A percentile compares a stretch with the other conserved stretches of the same genome.
Evolutionary conservation across 2,113 vertebrate genomes (phyloP).

Genomic region (Leucopternis melanops): DNA sequence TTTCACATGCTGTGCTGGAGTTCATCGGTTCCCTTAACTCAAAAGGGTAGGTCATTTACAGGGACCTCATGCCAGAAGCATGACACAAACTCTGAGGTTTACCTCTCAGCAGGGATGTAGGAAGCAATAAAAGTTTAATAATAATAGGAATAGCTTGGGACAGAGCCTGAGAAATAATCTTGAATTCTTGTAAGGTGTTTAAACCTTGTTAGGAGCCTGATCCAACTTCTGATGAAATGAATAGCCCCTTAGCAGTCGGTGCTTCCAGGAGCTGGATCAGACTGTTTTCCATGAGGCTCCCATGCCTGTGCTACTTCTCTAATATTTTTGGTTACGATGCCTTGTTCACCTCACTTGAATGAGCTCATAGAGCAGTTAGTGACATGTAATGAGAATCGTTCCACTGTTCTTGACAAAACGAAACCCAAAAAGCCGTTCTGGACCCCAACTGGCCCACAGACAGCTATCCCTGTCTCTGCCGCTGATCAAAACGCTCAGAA

Average conservation of each 20-base stretch:
- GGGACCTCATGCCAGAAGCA: constrained; percentile 1
- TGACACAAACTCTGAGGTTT: not conserved
- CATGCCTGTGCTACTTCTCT: not conserved
- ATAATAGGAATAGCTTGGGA: not conserved
- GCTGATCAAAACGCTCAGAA: not conserved
- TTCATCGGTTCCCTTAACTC: not conserved
- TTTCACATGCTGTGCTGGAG: constrained; percentile 2
- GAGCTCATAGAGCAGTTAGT: not conserved
- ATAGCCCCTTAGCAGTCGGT: not conserved
- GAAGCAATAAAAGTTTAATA: constrained; percentile 31
- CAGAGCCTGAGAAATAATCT: not conserved
- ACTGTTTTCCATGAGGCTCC: not conserved
- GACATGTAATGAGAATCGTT: not conserved
- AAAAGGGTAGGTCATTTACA: not conserved
- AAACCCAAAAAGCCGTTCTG: not conserved
- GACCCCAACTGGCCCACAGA: not conserved
- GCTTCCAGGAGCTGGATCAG: not conserved
- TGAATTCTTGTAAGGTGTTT: not conserved
- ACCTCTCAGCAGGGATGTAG: constrained; percentile 4
- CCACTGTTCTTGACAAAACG: not conserved
- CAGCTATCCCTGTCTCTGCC: not conserved
- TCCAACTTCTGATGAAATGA: not conserved
- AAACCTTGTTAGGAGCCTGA: not conserved
- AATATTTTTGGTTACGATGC: not conserved
- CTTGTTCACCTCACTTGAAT: not conserved